Evolutionary conservation across 2,797 vertebrate genomes (phyloP), one percentile per base, ranked within the genome.

Genomic region (Anguilla megastoma): DNA sequence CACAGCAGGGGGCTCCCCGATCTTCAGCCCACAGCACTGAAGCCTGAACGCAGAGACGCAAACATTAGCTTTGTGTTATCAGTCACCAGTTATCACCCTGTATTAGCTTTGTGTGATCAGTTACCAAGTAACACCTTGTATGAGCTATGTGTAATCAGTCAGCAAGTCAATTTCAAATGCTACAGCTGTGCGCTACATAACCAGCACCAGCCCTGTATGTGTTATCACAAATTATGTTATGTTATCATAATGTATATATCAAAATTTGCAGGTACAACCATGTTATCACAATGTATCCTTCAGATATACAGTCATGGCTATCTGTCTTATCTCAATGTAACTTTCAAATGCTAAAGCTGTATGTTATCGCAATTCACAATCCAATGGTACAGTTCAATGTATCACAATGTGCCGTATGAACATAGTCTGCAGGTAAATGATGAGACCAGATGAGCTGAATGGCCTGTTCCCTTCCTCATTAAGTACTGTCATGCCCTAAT

Each of bases 1-100:
- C 93, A 85, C 94, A 90, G 95, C 93, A n/a, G 92, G 94, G 92
- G 94, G 52, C 36, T 89, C 69, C 82, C 83, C 79, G 71, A 63
- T 41, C 52, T 85, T 63, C 80, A 85, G 18, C 54, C 83, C 88
- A 74, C 86, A 76, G 71, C 86, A 85, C 86, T 50, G 88, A 84
- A 87, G 27, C 88, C 86, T 89, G 86, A 60, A 30, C 9, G 79
- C 36, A 27, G 27, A 45, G 21, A 87, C 71, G 45, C 48, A 83
- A 33, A 9, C 83, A 30, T 24, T 16, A 80, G 41, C 24, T 3
- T 41, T 84, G 82, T 84, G 82, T 54, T 82, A 82, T 21, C 36
- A 76, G 9, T 21, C 33, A 36, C 8, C 2, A 48, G 2, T 10
- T 21, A 74, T 79, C 45, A 63, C 1, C 33, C 54, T 21, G n/a